Evolutionary conservation across 92 coral and sea anemone species (phyloP).

Genomic region (Phenganax stokvisi): DNA sequence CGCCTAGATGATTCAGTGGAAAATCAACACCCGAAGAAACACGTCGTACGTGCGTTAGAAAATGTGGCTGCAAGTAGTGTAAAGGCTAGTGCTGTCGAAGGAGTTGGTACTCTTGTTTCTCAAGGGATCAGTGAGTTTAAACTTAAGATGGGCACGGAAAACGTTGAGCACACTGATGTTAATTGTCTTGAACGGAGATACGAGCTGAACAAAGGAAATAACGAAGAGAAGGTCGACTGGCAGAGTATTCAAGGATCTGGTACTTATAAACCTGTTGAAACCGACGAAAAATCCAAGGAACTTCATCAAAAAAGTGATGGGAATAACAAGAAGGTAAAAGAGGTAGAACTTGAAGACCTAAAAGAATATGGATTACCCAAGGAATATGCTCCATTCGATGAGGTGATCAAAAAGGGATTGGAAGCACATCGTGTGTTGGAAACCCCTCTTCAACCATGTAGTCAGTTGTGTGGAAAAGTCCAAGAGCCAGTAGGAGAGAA

Average conservation of each 20-base stretch:
- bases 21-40: constrained; percentile 41
- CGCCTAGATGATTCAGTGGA: constrained; percentile 53
- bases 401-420: too few relatives aligned
- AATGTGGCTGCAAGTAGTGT: background rate
- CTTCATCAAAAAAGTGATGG: background rate
- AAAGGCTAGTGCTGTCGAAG: background rate
- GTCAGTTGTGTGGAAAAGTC: too few relatives aligned
- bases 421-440: too few relatives aligned
- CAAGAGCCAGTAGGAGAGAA: too few relatives aligned
- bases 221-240: background rate
- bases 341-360: constrained; percentile 18
- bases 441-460: too few relatives aligned
- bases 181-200: background rate
- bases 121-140: background rate
- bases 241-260: background rate
- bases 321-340: constrained; percentile 4
- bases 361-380: too few relatives aligned
- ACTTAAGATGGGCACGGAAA: background rate
- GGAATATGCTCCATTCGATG: too few relatives aligned
- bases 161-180: background rate
- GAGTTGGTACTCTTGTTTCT: background rate
- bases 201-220: background rate
- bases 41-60: constrained; percentile 8
- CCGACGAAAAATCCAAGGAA: background rate
- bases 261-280: background rate